Conservation (phyloP, 2,888 invertebrate genomes). For the Caprella mutica region DNA sequence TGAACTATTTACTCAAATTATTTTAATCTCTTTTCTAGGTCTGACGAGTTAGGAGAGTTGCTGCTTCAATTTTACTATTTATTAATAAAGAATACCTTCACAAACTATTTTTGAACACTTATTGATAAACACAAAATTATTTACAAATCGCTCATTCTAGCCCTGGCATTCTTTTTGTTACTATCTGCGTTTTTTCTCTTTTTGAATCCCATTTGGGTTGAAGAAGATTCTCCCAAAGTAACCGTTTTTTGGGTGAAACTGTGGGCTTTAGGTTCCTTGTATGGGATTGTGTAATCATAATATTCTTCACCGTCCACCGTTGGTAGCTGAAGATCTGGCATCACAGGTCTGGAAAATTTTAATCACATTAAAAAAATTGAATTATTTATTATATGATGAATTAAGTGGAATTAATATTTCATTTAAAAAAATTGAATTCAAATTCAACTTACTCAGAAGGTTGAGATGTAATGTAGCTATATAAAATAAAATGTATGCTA, state of each 20-base stretch:
- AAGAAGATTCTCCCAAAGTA: constrained; percentile 8
- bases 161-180: constrained; percentile 52
- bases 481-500: too few species aligned
- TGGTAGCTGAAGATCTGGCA: constrained; percentile 26
- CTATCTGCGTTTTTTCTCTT: constrained; percentile 53
- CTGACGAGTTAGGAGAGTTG: too few species aligned
- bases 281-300: constrained; percentile 14
- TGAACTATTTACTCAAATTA: too few species aligned
- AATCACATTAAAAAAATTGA: neutral
- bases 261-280: constrained; percentile 13
- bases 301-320: constrained; percentile 15
- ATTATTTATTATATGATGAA: neutral
- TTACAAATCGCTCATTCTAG: constrained; percentile 49
- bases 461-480: too few species aligned
- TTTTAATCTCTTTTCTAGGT: too few species aligned
- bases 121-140: too few species aligned
- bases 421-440: too few species aligned
- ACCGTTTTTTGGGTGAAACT: constrained; percentile 23
- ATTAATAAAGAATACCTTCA: too few species aligned
- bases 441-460: too few species aligned
- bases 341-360: neutral
- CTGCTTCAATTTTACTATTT: too few species aligned
- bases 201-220: constrained; percentile 47
- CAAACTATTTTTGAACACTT: too few species aligned
- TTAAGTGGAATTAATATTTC: too few species aligned